A percentile compares a stretch with the other conserved stretches of the same genome.
These are phyloP conservation scores for Anguilla rostrata DNA, from an alignment of 2,113 vertebrate species.

Conservation along the genomic window DNA sequence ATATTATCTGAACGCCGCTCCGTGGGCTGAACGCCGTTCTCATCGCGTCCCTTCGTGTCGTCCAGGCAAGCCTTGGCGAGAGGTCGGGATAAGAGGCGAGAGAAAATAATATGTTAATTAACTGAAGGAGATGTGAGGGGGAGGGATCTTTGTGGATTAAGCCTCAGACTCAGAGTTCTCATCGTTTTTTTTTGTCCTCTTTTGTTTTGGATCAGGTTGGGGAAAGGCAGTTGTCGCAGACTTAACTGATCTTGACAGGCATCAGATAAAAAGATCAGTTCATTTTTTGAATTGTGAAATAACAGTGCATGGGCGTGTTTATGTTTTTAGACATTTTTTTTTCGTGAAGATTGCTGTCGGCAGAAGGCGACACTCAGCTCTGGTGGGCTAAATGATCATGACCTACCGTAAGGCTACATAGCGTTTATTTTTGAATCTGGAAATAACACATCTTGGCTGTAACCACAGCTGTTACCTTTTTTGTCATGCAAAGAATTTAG, in stretches of 20 bases:
- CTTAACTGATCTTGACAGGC: slow-evolving; percentile 43
- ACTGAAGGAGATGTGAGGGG: slow-evolving; percentile 27
- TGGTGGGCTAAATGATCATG: neutral
- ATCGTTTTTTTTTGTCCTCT: neutral
- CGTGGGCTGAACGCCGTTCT: slow-evolving; percentile 55
- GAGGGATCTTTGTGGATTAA: slow-evolving; percentile 37
- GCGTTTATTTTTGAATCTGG: neutral
- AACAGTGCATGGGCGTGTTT: too few species aligned
- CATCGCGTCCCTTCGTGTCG: slow-evolving; percentile 61
- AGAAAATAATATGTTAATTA: slow-evolving; percentile 61
- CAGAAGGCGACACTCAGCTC: too few species aligned
- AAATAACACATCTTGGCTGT: neutral
- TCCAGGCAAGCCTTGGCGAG: slow-evolving; percentile 20
- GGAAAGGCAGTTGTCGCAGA: slow-evolving; percentile 33
- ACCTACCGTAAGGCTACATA: too few species aligned
- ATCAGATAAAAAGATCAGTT: neutral
- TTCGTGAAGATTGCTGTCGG: too few species aligned
- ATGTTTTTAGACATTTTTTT: too few species aligned
- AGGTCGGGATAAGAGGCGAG: slow-evolving; percentile 37
- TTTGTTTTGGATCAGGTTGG: neutral
- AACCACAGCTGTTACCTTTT: neutral
- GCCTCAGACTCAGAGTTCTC: neutral
- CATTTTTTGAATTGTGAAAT: slow-evolving; percentile 6
- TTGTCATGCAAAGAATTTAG: neutral
- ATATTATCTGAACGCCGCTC: slow-evolving; percentile 57